Conservation (phyloP, 92 coral and sea anemone species). For the Ricordea florida region DNA sequence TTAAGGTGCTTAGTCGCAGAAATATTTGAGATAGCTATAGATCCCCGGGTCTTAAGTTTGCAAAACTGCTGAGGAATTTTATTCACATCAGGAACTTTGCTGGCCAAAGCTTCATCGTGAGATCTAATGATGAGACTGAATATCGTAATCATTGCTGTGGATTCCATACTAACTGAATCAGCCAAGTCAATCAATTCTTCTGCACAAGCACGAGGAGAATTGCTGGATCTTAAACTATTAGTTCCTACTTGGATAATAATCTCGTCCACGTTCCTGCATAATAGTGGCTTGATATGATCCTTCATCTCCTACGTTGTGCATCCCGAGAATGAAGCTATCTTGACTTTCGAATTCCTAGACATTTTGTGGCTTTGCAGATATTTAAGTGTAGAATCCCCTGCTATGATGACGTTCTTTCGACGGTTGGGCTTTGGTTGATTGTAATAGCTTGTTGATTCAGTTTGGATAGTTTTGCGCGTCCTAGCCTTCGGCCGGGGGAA, state of each 20-base stretch:
- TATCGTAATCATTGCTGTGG: constrained; percentile 26
- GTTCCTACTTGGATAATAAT: constrained; percentile 51
- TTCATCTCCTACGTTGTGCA: constrained; percentile 43
- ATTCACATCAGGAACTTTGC: constrained; percentile 38
- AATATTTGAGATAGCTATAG: constrained; percentile 28
- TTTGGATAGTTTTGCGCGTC: not conserved
- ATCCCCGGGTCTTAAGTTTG: constrained; percentile 25
- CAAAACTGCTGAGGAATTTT: constrained; percentile 24
- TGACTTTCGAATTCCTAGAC: constrained; percentile 22
- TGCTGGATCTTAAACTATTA: constrained; percentile 42
- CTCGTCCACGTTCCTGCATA: constrained; percentile 54
- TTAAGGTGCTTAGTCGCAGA: constrained; percentile 17
- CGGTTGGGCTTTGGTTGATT: not conserved
- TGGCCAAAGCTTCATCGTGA: constrained; percentile 38
- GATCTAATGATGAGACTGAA: constrained; percentile 44
- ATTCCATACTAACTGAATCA: constrained; percentile 7
- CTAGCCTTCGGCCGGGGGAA: not conserved
- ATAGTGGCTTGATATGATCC: constrained; percentile 56
- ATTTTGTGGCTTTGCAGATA: constrained; percentile 34
- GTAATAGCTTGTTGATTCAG: not conserved
- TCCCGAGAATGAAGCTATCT: constrained; percentile 24
- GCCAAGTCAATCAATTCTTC: constrained; percentile 50
- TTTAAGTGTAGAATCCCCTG: constrained; percentile 40
- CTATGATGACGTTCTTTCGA: constrained; percentile 10
- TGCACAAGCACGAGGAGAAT: constrained; percentile 41